A percentile compares a stretch with the other conserved stretches of the same genome.
Conservation (phyloP, 2,113 vertebrate species). For the Hydrochoerus hydrochaeris region DNA sequence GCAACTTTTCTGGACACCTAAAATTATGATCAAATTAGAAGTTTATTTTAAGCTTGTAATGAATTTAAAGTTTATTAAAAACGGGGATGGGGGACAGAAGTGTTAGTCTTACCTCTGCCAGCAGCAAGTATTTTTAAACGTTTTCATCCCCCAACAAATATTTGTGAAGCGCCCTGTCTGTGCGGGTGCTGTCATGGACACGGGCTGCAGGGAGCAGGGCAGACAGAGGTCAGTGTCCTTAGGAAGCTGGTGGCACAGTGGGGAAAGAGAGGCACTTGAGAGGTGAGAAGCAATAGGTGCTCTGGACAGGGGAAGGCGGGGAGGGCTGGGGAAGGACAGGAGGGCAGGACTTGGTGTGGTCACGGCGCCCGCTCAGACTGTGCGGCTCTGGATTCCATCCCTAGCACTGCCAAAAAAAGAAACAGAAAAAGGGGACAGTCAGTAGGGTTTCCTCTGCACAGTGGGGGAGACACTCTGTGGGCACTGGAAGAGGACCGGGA, state of each 20-base stretch:
- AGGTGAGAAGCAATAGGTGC: background rate
- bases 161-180: background rate
- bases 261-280: background rate
- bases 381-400: background rate
- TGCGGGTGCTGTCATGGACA: background rate
- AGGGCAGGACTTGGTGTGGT: background rate
- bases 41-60: constrained; percentile 7
- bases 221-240: background rate
- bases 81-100: background rate
- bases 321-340: background rate
- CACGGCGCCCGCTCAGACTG: background rate
- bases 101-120: background rate
- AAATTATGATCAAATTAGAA: constrained; percentile 22
- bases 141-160: constrained; percentile 32
- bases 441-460: background rate
- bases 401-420: background rate
- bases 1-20: background rate
- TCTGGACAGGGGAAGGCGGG: background rate
- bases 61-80: background rate
- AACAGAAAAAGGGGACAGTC: background rate
- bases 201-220: background rate
- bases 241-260: background rate
- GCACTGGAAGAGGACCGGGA: background rate
- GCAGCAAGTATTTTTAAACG: constrained; percentile 23
- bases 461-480: background rate